A percentile compares a stretch with the other conserved stretches of the same genome.
Conservation (phyloP, 2,888 invertebrate genomes). For the Parapristionchus giblindavisi region DNA sequence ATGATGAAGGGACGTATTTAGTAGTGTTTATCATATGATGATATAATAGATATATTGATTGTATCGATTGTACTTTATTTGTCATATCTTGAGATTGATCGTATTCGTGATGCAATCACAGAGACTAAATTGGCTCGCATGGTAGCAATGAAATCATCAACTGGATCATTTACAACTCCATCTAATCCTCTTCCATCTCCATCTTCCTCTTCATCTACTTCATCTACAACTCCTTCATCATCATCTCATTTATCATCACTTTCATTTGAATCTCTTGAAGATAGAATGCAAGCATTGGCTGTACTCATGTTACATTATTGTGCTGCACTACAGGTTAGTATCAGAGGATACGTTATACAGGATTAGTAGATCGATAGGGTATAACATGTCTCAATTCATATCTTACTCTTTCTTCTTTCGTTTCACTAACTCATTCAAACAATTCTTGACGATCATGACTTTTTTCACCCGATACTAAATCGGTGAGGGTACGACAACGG, state of each 20-base stretch:
- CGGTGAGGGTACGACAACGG: no score
- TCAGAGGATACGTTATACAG: no score
- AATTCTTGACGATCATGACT: no score
- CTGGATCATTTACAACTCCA: neutral
- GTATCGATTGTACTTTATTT: neutral
- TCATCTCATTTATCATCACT: conserved; percentile 15
- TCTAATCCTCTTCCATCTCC: conserved; percentile 4
- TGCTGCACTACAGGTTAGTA: conserved; percentile 82
- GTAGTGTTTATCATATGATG: neutral
- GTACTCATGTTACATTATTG: conserved; percentile 93
- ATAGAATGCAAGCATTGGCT: conserved; percentile 84
- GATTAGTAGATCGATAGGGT: no score
- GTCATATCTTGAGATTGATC: conserved; percentile 76
- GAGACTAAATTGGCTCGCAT: conserved; percentile 77
- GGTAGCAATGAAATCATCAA: conserved; percentile 71
- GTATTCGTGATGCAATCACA: conserved; percentile 81
- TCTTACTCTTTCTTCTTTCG: no score
- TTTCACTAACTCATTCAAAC: no score
- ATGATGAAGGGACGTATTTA: neutral
- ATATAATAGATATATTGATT: neutral
- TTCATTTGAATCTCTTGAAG: conserved; percentile 78
- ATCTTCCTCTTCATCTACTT: neutral
- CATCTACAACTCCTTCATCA: neutral
- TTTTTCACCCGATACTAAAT: no score
- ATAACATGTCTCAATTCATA: no score